Percentiles rank a stretch among this genome's conserved stretches.
These are phyloP conservation scores for Eristalinus aeneus DNA, from an alignment of 2,888 invertebrate genomes.

Conservation along the genomic window DNA sequence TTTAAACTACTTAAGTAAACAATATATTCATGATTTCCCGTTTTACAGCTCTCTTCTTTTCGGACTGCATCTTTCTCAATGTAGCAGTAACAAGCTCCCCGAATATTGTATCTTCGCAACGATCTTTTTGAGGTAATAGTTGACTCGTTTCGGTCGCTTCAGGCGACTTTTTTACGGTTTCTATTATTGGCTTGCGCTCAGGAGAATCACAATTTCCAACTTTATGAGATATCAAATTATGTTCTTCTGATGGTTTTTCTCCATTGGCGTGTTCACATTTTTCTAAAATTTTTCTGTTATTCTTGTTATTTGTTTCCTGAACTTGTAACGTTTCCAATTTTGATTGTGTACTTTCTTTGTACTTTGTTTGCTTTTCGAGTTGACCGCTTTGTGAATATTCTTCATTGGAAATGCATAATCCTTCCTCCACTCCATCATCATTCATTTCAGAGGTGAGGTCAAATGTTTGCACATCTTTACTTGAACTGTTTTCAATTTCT, in stretches of 20 bases:
- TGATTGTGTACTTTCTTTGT: neutral
- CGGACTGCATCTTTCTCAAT: slow-evolving; percentile 73
- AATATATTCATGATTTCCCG: slow-evolving; percentile 76
- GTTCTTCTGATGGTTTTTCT: neutral
- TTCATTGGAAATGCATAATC: slow-evolving; percentile 20
- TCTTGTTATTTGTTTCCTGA: neutral
- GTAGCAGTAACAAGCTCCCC: slow-evolving; percentile 75
- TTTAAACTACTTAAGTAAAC: slow-evolving; percentile 67
- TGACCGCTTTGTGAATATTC: slow-evolving; percentile 7
- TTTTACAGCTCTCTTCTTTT: slow-evolving; percentile 73
- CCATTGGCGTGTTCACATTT: neutral
- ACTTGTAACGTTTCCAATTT: slow-evolving; percentile 16
- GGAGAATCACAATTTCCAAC: neutral
- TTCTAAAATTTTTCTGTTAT: neutral
- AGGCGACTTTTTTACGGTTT: neutral
- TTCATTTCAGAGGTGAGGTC: slow-evolving; percentile 23
- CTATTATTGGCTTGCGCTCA: neutral
- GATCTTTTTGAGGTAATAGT: slow-evolving; percentile 42
- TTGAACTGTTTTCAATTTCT: slow-evolving; percentile 45
- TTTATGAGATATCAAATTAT: neutral
- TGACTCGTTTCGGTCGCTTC: neutral
- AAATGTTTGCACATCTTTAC: slow-evolving; percentile 16
- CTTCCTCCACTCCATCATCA: slow-evolving; percentile 26
- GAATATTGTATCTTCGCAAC: slow-evolving; percentile 76
- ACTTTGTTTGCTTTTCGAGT: neutral